phyloP scores from a whole-genome alignment of 2,888 invertebrate species.

The Plagodis dolabraria region DNA sequence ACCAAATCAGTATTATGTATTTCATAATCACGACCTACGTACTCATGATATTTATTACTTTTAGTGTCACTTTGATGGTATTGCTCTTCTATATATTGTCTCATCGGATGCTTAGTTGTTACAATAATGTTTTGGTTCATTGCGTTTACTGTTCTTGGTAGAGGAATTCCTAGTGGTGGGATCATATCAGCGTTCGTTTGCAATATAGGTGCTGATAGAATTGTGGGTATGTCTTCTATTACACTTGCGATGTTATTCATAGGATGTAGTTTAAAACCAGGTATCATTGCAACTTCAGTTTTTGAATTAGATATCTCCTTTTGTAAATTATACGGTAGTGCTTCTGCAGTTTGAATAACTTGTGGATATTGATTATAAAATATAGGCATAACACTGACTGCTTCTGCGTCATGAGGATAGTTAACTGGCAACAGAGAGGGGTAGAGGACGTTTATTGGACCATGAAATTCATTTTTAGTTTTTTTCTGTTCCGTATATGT shows the following conservation, averaged over 20 bases:
- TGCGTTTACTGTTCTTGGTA: constrained; percentile 50
- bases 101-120: constrained; percentile 42
- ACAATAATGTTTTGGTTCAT: constrained; percentile 66
- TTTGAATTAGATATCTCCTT: neutral
- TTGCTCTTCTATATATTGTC: constrained; percentile 5
- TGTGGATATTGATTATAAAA: constrained; percentile 6
- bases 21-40: neutral
- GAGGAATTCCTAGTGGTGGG: constrained; percentile 60
- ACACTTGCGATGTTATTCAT: neutral
- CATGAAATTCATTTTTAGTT: constrained; percentile 21
- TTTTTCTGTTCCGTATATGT: constrained; percentile 22
- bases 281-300: neutral
- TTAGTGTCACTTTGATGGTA: constrained; percentile 5
- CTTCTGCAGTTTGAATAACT: constrained; percentile 3
- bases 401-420: constrained; percentile 3
- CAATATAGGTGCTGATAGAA: constrained; percentile 41
- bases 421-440: constrained; percentile 13
- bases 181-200: constrained; percentile 70
- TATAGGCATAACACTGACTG: constrained; percentile 1
- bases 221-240: constrained; percentile 4
- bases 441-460: constrained; percentile 18
- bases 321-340: neutral
- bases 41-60: neutral
- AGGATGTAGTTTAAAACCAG: constrained; percentile 4
- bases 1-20: constrained; percentile 1